These are phyloP conservation scores for Drosophila mulleri DNA, from an alignment of 2,888 invertebrate species.

Conservation along the genomic window DNA sequence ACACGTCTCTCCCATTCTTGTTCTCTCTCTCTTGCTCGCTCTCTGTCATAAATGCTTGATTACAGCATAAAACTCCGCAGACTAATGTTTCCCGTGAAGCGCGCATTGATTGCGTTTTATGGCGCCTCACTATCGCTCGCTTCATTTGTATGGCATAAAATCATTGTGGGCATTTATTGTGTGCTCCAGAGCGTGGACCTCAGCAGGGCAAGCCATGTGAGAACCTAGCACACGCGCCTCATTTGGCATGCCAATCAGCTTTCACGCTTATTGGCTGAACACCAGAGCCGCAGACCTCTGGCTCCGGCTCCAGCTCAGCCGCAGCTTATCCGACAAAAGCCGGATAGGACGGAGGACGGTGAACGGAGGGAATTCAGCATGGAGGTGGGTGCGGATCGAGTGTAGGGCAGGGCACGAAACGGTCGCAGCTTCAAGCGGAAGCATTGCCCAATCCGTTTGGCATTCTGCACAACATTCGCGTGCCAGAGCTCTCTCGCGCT, in stretches of 20 bases:
- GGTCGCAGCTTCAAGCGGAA: slow-evolving; percentile 55
- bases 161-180: slow-evolving; percentile 62
- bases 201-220: slow-evolving; percentile 7
- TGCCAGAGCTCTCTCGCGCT: slow-evolving; percentile 43
- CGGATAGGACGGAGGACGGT: neutral
- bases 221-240: slow-evolving; percentile 54
- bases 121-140: neutral
- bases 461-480: slow-evolving; percentile 54
- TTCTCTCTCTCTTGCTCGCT: slow-evolving; percentile 3
- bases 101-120: slow-evolving; percentile 41
- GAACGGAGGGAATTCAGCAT: neutral
- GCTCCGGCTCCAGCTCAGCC: slow-evolving; percentile 17
- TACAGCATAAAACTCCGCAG: slow-evolving; percentile 22
- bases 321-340: slow-evolving; percentile 15
- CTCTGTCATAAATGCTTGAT: neutral
- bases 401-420: neutral
- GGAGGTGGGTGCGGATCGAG: slow-evolving; percentile 14
- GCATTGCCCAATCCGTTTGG: slow-evolving; percentile 54
- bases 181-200: slow-evolving; percentile 21
- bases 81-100: slow-evolving; percentile 33
- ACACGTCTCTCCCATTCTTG: slow-evolving; percentile 8
- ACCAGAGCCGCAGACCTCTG: slow-evolving; percentile 21
- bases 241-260: slow-evolving; percentile 75
- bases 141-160: slow-evolving; percentile 42
- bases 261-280: slow-evolving; percentile 60